phyloP scores from a whole-genome alignment of 2,797 vertebrate genomes.

The Sphenopsis melanotis region DNA sequence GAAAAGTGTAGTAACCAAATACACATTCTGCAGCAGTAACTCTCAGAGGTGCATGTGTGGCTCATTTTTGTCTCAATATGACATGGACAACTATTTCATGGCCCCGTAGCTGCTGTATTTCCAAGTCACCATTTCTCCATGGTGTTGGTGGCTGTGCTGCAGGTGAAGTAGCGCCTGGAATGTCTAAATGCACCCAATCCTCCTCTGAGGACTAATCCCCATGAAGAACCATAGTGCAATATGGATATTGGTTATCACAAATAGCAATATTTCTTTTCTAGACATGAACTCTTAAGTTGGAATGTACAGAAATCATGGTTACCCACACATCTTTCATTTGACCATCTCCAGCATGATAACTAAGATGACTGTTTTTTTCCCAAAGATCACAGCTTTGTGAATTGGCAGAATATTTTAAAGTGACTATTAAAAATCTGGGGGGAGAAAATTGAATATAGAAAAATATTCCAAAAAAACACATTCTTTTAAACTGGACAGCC shows the following conservation, averaged over 20 bases:
- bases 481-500: not conserved
- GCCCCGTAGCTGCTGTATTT: not conserved
- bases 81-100: not conserved
- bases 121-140: not conserved
- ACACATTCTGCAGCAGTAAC: not conserved
- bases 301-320: not conserved
- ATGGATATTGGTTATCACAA: not conserved
- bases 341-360: not conserved
- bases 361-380: not conserved
- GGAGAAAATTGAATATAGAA: fast-evolving
- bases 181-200: not conserved
- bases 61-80: not conserved
- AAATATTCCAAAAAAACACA: not conserved
- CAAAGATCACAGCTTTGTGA: not conserved
- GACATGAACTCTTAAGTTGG: not conserved
- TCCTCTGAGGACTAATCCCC: not conserved
- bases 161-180: not conserved
- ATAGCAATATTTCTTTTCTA: not conserved
- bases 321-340: not conserved
- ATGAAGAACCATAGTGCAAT: not conserved
- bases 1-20: not conserved
- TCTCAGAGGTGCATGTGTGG: not conserved
- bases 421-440: not conserved
- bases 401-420: not conserved
- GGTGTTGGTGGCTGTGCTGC: not conserved